Conservation (phyloP, 2,888 invertebrate species). For the Leistus spinibarbis region DNA sequence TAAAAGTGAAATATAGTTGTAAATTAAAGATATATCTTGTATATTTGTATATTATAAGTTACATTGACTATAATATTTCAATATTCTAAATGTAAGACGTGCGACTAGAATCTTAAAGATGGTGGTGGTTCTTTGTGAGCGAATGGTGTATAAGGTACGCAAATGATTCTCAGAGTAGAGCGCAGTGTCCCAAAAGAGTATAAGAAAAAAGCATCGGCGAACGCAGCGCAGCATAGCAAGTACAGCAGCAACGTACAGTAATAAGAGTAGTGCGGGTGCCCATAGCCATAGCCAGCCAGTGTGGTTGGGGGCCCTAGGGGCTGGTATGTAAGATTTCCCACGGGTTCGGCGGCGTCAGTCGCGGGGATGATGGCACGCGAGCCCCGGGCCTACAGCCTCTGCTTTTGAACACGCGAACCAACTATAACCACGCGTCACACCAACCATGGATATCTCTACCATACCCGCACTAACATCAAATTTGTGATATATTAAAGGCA, state of each 20-base stretch:
- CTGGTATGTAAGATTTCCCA: constrained; percentile 20
- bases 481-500: too few species aligned
- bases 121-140: neutral
- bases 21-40: too few species aligned
- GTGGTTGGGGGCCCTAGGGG: neutral
- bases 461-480: too few species aligned
- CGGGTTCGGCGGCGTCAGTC: constrained; percentile 2
- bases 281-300: neutral
- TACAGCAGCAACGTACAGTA: neutral
- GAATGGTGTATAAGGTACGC: neutral
- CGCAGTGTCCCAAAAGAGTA: neutral
- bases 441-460: neutral
- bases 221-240: neutral
- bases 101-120: neutral
- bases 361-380: neutral
- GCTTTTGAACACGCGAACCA: neutral
- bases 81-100: neutral
- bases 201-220: too few species aligned
- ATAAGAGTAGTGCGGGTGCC: neutral
- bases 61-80: too few species aligned
- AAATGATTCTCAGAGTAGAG: neutral
- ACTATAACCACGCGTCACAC: neutral
- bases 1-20: too few species aligned
- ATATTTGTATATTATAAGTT: too few species aligned
- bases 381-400: neutral